phyloP scores from a whole-genome alignment of 2,113 vertebrate genomes.

The Pseudonaja textilis region DNA sequence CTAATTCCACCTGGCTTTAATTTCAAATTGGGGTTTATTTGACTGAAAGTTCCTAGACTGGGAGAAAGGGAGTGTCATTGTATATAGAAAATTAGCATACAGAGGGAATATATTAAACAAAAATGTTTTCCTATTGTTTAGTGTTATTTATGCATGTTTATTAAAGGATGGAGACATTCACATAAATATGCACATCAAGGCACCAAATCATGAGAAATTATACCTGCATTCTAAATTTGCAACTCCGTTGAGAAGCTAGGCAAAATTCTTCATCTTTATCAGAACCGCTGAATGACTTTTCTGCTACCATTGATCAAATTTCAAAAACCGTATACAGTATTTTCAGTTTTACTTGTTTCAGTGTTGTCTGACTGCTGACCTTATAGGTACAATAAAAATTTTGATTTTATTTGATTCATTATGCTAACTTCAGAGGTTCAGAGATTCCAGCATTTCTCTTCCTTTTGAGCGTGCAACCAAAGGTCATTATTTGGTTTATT shows the following conservation, averaged over 20 bases:
- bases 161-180: neutral
- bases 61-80: neutral
- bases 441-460: neutral
- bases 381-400: neutral
- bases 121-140: neutral
- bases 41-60: neutral
- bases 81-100: neutral
- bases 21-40: neutral
- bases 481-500: neutral
- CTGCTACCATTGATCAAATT: neutral
- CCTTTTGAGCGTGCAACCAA: neutral
- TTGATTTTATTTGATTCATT: neutral
- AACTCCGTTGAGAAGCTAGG: neutral
- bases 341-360: neutral
- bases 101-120: neutral
- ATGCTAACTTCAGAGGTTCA: neutral
- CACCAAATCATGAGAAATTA: neutral
- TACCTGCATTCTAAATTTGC: neutral
- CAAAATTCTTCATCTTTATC: neutral
- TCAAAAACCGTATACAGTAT: neutral
- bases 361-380: neutral
- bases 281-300: neutral
- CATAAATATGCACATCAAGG: neutral
- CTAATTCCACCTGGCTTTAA: neutral
- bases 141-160: neutral